Conservation (phyloP, 2,113 vertebrate species). For the Gambusia affinis region DNA sequence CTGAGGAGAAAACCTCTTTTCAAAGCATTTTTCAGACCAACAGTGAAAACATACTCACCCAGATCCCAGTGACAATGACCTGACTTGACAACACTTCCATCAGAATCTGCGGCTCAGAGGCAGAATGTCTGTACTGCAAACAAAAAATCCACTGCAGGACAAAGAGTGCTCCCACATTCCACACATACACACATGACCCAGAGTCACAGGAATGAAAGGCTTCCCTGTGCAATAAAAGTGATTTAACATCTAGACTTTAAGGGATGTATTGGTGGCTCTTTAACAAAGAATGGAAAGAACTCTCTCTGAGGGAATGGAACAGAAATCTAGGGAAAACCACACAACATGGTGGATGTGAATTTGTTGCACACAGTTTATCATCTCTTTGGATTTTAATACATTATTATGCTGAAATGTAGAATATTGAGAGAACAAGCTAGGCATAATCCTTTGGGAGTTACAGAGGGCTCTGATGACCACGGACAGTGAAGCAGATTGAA, state of each 20-base stretch:
- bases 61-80: background rate
- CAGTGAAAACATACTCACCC: background rate
- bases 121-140: constrained; percentile 1
- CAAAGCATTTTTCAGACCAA: background rate
- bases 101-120: background rate
- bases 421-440: no score
- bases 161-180: background rate
- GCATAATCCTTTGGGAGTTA: no score
- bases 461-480: no score
- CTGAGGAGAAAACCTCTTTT: background rate
- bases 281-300: background rate
- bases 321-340: background rate
- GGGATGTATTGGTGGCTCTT: no score
- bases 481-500: no score
- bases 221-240: constrained; percentile 14
- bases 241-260: constrained; percentile 26
- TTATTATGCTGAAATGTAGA: no score
- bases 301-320: background rate
- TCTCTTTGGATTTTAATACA: no score
- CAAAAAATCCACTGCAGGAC: background rate
- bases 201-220: background rate
- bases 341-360: no score
- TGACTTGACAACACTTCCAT: background rate
- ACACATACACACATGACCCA: no score
- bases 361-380: no score